Conservation (phyloP, 1,140 invertebrate species). For the Drosophila repleta region DNA sequence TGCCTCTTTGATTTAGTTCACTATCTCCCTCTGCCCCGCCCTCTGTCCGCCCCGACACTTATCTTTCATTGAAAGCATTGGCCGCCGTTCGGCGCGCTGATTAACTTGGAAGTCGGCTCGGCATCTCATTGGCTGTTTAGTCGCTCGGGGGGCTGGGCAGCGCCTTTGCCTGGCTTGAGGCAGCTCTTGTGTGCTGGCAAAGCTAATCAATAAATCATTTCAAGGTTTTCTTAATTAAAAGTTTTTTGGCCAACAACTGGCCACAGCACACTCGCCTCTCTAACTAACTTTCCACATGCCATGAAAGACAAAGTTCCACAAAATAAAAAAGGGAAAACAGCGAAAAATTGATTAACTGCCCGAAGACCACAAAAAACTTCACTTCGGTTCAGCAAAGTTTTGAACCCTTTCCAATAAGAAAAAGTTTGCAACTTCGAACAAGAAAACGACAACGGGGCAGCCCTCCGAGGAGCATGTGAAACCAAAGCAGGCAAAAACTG, state of each 20-base stretch:
- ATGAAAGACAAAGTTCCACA: conserved; percentile 11
- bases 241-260: conserved; percentile 65
- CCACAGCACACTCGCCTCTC: conserved; percentile 55
- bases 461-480: conserved; percentile 11
- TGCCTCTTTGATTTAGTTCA: conserved; percentile 48
- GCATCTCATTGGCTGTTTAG: conserved; percentile 49
- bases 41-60: too few species aligned
- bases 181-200: conserved; percentile 5
- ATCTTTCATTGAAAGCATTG: conserved; percentile 60
- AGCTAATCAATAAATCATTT: conserved; percentile 84
- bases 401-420: conserved; percentile 64
- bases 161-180: conserved; percentile 16
- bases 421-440: conserved; percentile 69
- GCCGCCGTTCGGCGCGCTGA: conserved; percentile 43
- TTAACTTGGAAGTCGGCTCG: conserved; percentile 53
- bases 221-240: conserved; percentile 84
- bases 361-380: conserved; percentile 63
- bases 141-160: not conserved
- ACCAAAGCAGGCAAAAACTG: conserved; percentile 48
- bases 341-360: conserved; percentile 78
- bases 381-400: conserved; percentile 48
- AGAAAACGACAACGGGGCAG: conserved; percentile 61
- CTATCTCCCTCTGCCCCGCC: not conserved
- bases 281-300: conserved; percentile 51
- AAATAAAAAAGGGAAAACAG: conserved; percentile 40